Evolutionary conservation across 1,140 invertebrate genomes (phyloP).

Genomic region (Trachymyrmex septentrionalis): DNA sequence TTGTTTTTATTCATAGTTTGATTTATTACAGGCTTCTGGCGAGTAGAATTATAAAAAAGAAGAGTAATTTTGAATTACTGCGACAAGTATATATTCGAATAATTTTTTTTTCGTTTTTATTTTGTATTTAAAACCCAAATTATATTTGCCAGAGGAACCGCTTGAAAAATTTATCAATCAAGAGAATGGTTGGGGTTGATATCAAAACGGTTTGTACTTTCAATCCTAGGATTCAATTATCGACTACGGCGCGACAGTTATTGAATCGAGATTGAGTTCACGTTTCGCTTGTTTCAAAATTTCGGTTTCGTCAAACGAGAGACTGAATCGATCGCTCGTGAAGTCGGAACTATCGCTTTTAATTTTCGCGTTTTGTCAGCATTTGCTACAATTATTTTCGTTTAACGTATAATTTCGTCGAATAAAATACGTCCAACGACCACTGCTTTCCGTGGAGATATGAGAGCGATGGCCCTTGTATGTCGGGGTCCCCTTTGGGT

Average conservation of each 20-base stretch:
- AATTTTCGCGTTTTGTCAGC: constrained; percentile 42
- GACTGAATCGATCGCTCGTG: background rate
- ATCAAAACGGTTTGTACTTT: background rate
- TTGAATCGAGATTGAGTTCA: constrained; percentile 24
- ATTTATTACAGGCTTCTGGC: background rate
- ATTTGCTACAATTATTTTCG: constrained; percentile 50
- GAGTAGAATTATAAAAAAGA: background rate
- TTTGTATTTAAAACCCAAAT: background rate
- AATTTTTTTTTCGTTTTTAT: background rate
- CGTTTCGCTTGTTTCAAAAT: constrained; percentile 35
- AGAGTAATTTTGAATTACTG: background rate
- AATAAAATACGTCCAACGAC: constrained; percentile 73
- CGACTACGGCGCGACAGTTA: constrained; percentile 5
- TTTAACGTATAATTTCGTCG: constrained; percentile 56
- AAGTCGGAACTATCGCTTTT: constrained; percentile 6
- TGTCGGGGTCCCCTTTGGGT: background rate
- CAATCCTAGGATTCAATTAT: constrained; percentile 34
- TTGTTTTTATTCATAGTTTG: constrained; percentile 43
- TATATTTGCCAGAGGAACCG: background rate
- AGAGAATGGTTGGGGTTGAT: background rate
- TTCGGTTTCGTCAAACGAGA: constrained; percentile 17
- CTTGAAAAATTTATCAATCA: constrained; percentile 16
- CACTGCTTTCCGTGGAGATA: constrained; percentile 64
- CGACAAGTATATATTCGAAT: background rate
- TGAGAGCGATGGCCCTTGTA: constrained; percentile 28